Evolutionary conservation across 2,113 vertebrate genomes (phyloP), one percentile per base, ranked within the genome.

Genomic region (Lepus americanus): DNA sequence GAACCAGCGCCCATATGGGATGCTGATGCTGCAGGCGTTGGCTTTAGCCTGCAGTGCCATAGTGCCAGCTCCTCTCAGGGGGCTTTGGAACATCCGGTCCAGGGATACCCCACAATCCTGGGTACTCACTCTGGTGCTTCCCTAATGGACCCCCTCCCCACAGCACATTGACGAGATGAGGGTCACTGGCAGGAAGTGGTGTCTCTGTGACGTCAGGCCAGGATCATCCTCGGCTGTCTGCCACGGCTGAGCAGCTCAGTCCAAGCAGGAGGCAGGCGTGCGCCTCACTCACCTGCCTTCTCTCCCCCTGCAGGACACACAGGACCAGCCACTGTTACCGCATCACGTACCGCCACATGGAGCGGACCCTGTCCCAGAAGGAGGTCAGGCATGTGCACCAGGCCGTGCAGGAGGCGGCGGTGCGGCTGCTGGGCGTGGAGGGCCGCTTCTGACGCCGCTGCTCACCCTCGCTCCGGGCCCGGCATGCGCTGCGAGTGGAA

Each of bases 271-370:
- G 55, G 22, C 51, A 1, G 0, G 0, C 3, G 1, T 17, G n/a
- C 17, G 76, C 39, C 25, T 31, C n/a, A n/a, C 59, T 86, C 53
- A 31, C 33, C 29, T 76, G 2, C 27, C 0, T 4, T 96, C 67
- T 94, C 55, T 97, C 97, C 5, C 90, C 0, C 94, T 93, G 55
- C 55, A 99, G 99, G 98, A 99, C 98, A 0, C 98, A 98, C 85
- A 99, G 98, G 98, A 97, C 98, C 96, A 99, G 99, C 96, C 99
- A 99, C 51, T 99, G 99, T 97, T 99, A 99, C 97, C 98, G 99
- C 0, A 98, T 99, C 94, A 55, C 97, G 44, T 99, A 99, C 98
- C 99, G 99, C 13, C 99, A 99, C 98, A 99, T 98, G 89, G 99
- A 99, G 98, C 98, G 98, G 79, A 99, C 99, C 3, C 97, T 99